These are phyloP conservation scores for Upupa epops DNA, from an alignment of 2,113 vertebrate species.

Conservation along the genomic window DNA sequence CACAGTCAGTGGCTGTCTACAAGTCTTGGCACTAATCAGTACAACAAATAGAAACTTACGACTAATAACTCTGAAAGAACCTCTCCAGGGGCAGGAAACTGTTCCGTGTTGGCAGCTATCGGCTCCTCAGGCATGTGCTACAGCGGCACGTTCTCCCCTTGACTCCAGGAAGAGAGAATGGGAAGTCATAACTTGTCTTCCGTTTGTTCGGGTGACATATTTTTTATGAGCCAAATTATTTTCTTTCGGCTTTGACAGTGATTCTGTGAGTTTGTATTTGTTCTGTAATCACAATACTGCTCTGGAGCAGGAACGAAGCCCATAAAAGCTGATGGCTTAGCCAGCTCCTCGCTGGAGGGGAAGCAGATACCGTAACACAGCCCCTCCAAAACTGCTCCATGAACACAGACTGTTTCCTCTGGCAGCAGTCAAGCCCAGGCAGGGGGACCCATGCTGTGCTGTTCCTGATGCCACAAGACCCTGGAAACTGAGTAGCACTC, in stretches of 20 bases:
- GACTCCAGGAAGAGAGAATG: not conserved
- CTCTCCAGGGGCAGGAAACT: conserved; percentile 10
- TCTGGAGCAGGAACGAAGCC: not conserved
- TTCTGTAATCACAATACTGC: not conserved
- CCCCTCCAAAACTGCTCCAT: not conserved
- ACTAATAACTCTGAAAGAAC: conserved; percentile 23
- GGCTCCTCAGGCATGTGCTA: not conserved
- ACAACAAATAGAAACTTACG: conserved; percentile 44
- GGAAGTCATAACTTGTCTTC: conserved; percentile 23
- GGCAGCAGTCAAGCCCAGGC: not conserved
- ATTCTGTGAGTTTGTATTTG: not conserved
- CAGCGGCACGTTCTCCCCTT: not conserved
- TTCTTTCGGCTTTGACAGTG: conserved; percentile 7
- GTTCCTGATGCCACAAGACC: not conserved
- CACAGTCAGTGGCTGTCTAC: conserved; percentile 25
- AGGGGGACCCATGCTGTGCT: not conserved
- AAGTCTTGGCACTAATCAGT: conserved; percentile 52
- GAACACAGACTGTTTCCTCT: not conserved
- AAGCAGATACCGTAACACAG: not conserved
- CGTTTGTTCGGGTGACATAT: not conserved
- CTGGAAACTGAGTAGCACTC: not conserved
- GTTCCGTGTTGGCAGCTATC: not conserved
- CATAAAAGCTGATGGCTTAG: not conserved
- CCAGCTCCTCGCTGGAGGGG: not conserved
- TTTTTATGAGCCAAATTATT: conserved; percentile 41